Conservation (phyloP, 2,888 invertebrate species). For the Ethmia dodecea region DNA sequence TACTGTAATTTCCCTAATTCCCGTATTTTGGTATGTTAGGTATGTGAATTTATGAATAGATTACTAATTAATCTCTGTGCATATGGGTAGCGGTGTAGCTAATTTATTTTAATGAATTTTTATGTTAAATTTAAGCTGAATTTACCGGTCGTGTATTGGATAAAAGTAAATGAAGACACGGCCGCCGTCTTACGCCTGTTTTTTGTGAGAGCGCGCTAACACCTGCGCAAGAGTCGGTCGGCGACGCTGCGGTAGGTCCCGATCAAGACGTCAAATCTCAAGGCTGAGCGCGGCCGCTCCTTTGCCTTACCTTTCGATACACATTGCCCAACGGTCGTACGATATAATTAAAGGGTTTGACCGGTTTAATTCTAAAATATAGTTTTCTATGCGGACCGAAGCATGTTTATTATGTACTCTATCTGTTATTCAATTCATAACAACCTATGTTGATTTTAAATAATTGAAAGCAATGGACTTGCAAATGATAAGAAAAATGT, state of each 20-base stretch:
- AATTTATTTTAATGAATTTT: slow-evolving; percentile 5
- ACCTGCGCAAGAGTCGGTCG: slow-evolving; percentile 59
- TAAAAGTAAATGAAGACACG: slow-evolving; percentile 52
- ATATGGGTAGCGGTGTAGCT: slow-evolving; percentile 3
- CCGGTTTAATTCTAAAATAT: slow-evolving; percentile 11
- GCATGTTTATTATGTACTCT: too few species aligned
- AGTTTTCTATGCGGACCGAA: slow-evolving; percentile 10
- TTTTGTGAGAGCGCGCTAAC: slow-evolving; percentile 55
- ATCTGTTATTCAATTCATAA: too few species aligned
- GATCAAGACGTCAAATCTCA: slow-evolving; percentile 76
- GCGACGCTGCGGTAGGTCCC: slow-evolving; percentile 70
- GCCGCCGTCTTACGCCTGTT: slow-evolving; percentile 69
- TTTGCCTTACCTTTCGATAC: slow-evolving; percentile 54
- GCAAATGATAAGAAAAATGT: too few species aligned
- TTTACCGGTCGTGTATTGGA: slow-evolving; percentile 44
- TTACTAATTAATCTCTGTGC: too few species aligned
- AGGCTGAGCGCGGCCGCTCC: slow-evolving; percentile 58
- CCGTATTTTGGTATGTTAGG: neutral
- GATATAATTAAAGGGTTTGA: slow-evolving; percentile 17
- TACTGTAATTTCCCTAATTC: slow-evolving; percentile 6
- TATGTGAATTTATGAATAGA: slow-evolving; percentile 1
- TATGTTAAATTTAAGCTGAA: slow-evolving; percentile 42
- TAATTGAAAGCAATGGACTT: too few species aligned
- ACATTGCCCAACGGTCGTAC: slow-evolving; percentile 24
- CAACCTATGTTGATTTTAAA: too few species aligned